phyloP scores from a whole-genome alignment of 2,888 invertebrate species.

The Boloria selene region DNA sequence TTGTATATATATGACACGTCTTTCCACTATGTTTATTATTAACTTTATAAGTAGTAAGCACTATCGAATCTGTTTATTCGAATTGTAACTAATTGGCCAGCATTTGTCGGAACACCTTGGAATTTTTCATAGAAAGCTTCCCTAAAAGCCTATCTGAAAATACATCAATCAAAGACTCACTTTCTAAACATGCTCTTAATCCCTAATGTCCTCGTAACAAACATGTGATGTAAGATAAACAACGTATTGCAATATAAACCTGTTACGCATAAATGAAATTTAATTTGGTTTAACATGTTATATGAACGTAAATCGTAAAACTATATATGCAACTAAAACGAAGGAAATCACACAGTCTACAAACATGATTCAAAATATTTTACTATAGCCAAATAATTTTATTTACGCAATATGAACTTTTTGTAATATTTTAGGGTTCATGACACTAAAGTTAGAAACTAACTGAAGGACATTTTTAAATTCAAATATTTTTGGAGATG shows the following conservation, averaged over 20 bases:
- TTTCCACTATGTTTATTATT: too few relatives aligned
- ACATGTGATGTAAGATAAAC: constrained; percentile 41
- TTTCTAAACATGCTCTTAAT: background rate
- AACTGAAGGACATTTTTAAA: too few relatives aligned
- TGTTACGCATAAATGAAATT: constrained; percentile 21
- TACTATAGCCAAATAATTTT: too few relatives aligned
- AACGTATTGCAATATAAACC: constrained; percentile 39
- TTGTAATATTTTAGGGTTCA: background rate
- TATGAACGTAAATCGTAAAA: background rate
- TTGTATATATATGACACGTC: too few relatives aligned
- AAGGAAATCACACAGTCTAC: too few relatives aligned
- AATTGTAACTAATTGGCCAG: too few relatives aligned
- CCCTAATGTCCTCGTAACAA: background rate
- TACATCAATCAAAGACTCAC: background rate
- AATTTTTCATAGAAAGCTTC: too few relatives aligned
- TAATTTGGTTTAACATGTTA: constrained; percentile 4
- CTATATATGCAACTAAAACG: background rate
- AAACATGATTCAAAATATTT: background rate
- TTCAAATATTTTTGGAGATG: too few relatives aligned
- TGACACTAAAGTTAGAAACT: background rate
- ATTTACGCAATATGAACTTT: background rate
- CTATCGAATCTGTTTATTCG: too few relatives aligned
- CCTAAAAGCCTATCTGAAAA: too few relatives aligned
- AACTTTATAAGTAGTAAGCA: too few relatives aligned
- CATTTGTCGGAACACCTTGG: too few relatives aligned